These are phyloP conservation scores for Glossosoma conforme DNA, from an alignment of 1,140 invertebrate genomes.

Conservation along the genomic window DNA sequence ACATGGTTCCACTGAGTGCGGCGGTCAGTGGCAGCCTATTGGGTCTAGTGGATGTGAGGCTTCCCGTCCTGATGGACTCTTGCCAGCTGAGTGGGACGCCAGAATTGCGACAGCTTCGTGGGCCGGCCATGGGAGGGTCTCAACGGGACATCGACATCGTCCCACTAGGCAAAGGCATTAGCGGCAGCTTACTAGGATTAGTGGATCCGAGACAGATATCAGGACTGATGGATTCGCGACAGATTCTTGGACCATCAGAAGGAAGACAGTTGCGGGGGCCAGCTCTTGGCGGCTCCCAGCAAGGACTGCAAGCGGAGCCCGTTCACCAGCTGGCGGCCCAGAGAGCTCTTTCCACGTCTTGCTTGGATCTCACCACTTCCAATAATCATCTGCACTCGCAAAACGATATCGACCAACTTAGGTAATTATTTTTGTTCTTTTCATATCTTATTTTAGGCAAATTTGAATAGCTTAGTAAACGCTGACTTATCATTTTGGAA, in stretches of 20 bases:
- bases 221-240: neutral
- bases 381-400: conserved; percentile 32
- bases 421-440: no score
- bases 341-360: conserved; percentile 64
- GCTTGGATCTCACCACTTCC: conserved; percentile 58
- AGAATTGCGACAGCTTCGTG: neutral
- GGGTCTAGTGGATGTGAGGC: conserved; percentile 16
- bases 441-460: no score
- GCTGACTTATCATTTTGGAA: no score
- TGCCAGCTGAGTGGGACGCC: neutral
- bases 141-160: no score
- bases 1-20: conserved; percentile 32
- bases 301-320: conserved; percentile 32
- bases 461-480: no score
- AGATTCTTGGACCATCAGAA: neutral
- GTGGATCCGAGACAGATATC: no score
- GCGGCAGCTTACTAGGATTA: conserved; percentile 20
- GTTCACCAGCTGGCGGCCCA: conserved; percentile 36
- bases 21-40: conserved; percentile 31
- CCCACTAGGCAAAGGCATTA: conserved; percentile 32
- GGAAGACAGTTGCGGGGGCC: conserved; percentile 6
- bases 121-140: neutral
- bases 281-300: conserved; percentile 27
- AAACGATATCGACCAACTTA: conserved; percentile 36
- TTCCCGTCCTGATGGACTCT: no score